Percentiles rank a stretch among this genome's conserved stretches.
These are phyloP conservation scores for Dendrophyllia cribrosa DNA, from an alignment of 64 coral and sea anemone genomes.

Conservation along the genomic window DNA sequence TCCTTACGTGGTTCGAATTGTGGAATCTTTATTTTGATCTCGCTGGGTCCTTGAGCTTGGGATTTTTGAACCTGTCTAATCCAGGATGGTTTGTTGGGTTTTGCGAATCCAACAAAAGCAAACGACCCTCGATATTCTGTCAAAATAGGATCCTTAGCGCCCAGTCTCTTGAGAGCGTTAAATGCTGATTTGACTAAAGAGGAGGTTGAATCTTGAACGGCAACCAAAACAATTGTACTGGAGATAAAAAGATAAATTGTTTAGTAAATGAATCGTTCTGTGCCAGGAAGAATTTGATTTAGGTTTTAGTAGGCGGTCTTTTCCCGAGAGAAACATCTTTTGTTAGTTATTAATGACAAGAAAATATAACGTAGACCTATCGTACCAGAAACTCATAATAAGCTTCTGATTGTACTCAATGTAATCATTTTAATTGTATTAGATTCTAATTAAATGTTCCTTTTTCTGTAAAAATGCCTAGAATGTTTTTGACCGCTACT, in stretches of 20 bases:
- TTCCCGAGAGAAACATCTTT: no score
- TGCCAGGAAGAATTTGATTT: no score
- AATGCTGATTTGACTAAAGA: neutral
- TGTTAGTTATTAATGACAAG: no score
- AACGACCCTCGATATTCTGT: neutral
- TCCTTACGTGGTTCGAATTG: neutral
- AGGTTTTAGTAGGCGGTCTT: no score
- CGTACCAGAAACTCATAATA: no score
- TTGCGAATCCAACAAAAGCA: constrained; percentile 9
- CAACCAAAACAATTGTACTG: constrained; percentile 45
- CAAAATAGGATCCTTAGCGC: neutral
- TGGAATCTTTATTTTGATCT: neutral
- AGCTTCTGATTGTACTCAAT: no score
- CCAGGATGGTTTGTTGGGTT: constrained; percentile 34
- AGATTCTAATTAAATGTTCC: no score
- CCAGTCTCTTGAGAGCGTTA: constrained; percentile 8
- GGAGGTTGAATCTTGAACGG: constrained; percentile 44
- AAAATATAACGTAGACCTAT: no score
- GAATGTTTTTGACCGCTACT: no score
- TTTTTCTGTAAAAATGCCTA: no score
- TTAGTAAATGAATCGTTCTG: neutral
- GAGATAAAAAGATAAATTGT: neutral
- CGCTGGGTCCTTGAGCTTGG: constrained; percentile 43
- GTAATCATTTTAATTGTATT: no score
- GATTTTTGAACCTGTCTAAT: neutral